Conservation (phyloP, 2,888 invertebrate species). For the Aspidapion aeneum region DNA sequence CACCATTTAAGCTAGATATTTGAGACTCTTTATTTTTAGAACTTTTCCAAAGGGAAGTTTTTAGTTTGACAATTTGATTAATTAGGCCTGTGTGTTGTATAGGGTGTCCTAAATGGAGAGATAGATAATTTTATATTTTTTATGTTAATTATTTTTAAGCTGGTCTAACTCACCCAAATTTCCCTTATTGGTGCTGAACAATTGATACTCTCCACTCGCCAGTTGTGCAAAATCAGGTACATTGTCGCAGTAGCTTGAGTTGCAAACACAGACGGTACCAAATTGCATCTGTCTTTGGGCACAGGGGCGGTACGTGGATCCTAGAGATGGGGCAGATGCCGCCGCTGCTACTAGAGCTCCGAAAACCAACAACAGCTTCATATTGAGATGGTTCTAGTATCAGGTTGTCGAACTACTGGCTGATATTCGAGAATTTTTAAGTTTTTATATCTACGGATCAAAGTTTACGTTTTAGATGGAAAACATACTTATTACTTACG, state of each 20-base stretch:
- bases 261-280: conserved; percentile 46
- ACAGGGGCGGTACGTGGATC: conserved; percentile 10
- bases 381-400: not conserved
- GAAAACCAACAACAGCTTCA: not conserved
- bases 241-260: conserved; percentile 47
- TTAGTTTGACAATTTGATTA: no score
- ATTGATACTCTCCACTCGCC: conserved; percentile 30
- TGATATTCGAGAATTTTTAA: not conserved
- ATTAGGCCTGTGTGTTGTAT: no score
- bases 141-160: no score
- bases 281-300: conserved; percentile 8
- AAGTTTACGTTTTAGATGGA: no score
- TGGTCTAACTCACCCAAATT: conserved; percentile 53
- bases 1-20: no score
- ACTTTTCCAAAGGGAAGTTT: no score
- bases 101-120: no score
- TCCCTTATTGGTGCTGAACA: conserved; percentile 46
- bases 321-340: no score
- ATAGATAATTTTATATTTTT: no score
- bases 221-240: conserved; percentile 33
- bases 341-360: not conserved
- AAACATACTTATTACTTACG: no score
- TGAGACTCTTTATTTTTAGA: no score
- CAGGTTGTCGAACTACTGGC: not conserved
- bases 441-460: not conserved